phyloP scores from a whole-genome alignment of 2,797 vertebrate species.

The Triplophysa bombifrons region DNA sequence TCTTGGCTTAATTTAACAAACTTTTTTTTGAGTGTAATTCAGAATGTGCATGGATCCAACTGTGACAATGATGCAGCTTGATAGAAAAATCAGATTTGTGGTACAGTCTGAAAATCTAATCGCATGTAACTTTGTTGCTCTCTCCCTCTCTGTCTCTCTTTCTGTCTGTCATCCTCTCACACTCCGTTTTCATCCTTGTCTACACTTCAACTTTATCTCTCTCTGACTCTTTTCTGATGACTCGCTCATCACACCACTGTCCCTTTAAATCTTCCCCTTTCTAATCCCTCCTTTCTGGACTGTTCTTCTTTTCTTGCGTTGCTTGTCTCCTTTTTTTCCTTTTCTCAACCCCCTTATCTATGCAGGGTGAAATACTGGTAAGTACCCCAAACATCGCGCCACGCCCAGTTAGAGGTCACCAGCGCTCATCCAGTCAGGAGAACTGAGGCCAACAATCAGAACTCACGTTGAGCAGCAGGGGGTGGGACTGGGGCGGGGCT shows the following conservation, averaged over 20 bases:
- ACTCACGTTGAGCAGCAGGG: conserved; percentile 44
- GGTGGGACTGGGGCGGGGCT: conserved; percentile 10
- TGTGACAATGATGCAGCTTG: conserved; percentile 61
- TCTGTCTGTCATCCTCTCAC: conserved; percentile 44
- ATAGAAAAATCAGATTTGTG: conserved; percentile 80
- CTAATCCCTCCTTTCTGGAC: conserved; percentile 19
- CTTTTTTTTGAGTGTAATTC: conserved; percentile 59
- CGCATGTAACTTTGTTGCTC: conserved; percentile 88
- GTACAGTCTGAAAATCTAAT: conserved; percentile 87
- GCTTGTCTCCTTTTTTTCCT: conserved; percentile 19
- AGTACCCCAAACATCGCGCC: conserved; percentile 82
- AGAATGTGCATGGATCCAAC: conserved; percentile 71
- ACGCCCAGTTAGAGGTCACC: conserved; percentile 70
- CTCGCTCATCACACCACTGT: conserved; percentile 27
- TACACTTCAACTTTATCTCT: conserved; percentile 4
- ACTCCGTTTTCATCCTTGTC: conserved; percentile 38
- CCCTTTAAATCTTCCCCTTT: conserved; percentile 68
- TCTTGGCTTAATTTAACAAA: conserved; percentile 64
- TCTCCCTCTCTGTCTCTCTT: conserved; percentile 50
- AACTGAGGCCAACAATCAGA: conserved; percentile 68
- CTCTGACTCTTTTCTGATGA: conserved; percentile 62
- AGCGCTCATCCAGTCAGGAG: conserved; percentile 71
- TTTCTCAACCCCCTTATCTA: conserved; percentile 58
- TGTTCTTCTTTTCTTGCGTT: conserved; percentile 26
- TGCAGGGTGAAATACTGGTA: conserved; percentile 97